Conservation (phyloP, 1,140 invertebrate genomes). For the Cyphomyrmex costatus region DNA sequence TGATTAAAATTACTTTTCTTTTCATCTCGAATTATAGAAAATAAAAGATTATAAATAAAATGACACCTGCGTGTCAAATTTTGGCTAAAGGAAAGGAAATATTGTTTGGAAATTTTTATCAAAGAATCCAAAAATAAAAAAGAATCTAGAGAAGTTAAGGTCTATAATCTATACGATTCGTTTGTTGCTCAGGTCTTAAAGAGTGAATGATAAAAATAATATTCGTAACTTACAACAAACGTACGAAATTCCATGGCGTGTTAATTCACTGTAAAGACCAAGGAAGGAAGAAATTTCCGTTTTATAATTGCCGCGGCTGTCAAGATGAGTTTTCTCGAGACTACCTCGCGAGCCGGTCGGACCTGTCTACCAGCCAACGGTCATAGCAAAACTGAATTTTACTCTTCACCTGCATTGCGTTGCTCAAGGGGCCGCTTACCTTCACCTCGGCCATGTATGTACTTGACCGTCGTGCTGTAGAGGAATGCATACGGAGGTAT, state of each 20-base stretch:
- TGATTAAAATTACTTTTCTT: background rate
- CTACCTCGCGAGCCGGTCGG: conserved; percentile 65
- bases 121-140: background rate
- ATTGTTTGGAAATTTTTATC: background rate
- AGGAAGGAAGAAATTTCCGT: conserved; percentile 32
- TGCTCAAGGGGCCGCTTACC: conserved; percentile 64
- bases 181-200: background rate
- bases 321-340: conserved; percentile 26
- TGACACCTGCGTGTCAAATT: background rate
- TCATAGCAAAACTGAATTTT: conserved; percentile 85
- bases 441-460: conserved; percentile 77
- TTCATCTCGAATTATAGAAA: background rate
- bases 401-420: conserved; percentile 74
- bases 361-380: conserved; percentile 76
- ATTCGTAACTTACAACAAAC: conserved; percentile 81
- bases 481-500: conserved; percentile 27
- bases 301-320: conserved; percentile 33
- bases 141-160: background rate
- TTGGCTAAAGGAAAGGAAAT: background rate
- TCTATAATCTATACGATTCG: background rate
- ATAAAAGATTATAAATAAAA: conserved; percentile 3
- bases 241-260: conserved; percentile 82
- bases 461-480: conserved; percentile 60
- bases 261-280: conserved; percentile 16
- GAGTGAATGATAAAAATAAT: conserved; percentile 25